Evolutionary conservation across 1,140 invertebrate genomes (phyloP), one percentile per base, ranked within the genome.

Genomic region (Whitmania pigra): DNA sequence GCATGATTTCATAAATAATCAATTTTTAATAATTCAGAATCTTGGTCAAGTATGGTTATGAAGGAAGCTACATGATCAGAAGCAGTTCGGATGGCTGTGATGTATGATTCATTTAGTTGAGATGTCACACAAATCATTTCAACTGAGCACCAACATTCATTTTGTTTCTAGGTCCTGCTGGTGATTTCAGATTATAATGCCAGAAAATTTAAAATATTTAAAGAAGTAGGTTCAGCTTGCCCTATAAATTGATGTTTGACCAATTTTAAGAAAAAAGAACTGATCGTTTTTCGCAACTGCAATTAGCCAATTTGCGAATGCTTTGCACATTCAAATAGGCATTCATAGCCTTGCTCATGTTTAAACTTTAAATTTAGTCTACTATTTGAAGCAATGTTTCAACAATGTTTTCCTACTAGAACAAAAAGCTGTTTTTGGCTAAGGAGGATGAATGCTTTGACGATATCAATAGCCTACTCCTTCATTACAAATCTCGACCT

Each of bases 11-110:
- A 36, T 2, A 3, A 36, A 36, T 49, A 49, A 49, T 49, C 13
- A 49, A 15, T 0, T 17, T 49, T 49, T 4, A 49, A 49, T 18
- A 63, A 25, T 63, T 31, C 9, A 63, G 57, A 63, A 25, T 25
- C 29, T 63, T 63, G 29, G 13, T 63, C 9, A 22, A 63, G 29
- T 63, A 63, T 17, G 57, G 57, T 25, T 7, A 7, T 25, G 57
- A 63, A n/a, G 57, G 57, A 63, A 63, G 22, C 11, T 63, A 63
- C 57, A 63, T 63, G 57, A 63, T 63, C 57, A 63, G 57, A 63
- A 4, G 29, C 6, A 63, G 57, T 31, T 2, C 2, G 22, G 29
- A 63, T 25, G 29, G 29, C 18, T 63, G 22, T n/a, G 57, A 63
- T n/a, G 57, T 63, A 25, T 13, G 57, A 15, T 11, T 63, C 29